Evolutionary conservation across 37 sponge, comb jelly and placozoan genomes (phyloP), one percentile per base, ranked within the genome.

Genomic region (Halichondria panicea): DNA sequence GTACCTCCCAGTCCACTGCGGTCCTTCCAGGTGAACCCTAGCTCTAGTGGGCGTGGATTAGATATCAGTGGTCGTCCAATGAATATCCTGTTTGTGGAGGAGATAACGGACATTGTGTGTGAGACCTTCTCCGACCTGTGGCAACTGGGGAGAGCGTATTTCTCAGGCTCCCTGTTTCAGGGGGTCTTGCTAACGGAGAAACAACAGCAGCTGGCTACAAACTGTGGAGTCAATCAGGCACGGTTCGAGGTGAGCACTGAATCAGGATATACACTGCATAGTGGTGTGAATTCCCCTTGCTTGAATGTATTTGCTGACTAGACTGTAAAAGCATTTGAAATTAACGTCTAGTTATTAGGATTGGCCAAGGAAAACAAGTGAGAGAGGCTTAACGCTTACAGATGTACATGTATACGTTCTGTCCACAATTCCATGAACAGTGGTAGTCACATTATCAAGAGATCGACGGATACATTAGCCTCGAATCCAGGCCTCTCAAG

Each of bases 111-210:
- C 9, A 55, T 93, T 25, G 38, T 90, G 1, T 48, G 35, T 18
- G 85, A 83, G 78, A 93, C 30, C 27, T 70, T 96, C 4, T 94
- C 97, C 4, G 85, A 90, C 57, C 68, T 96, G 52, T 96, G 94
- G 88, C 86, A 70, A 48, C 85, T 96, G 37, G 93, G 85, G 24
- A 85, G 75, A 21, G 89, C 90, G 55, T 95, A 95, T 76, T 53
- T 92, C 27, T 68, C 74, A 43, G 74, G 74, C 6, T 48, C 63
- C 1, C 76, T 95, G 15, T 85, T 91, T 44, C 88, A 82, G 79
- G 89, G 89, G 9, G 78, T 78, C 65, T 48, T 70, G 38, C 45
- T 86, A 44, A 68, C 61, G 48, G 91, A 91, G 43, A 72, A 81
- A 2, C 82, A 82, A 68, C 61, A 76, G 32, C 39, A 78, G 19